Percentiles rank a stretch among this genome's conserved stretches.
phyloP scores from a whole-genome alignment of 2,113 vertebrate genomes.

The Actinemys pallida region DNA sequence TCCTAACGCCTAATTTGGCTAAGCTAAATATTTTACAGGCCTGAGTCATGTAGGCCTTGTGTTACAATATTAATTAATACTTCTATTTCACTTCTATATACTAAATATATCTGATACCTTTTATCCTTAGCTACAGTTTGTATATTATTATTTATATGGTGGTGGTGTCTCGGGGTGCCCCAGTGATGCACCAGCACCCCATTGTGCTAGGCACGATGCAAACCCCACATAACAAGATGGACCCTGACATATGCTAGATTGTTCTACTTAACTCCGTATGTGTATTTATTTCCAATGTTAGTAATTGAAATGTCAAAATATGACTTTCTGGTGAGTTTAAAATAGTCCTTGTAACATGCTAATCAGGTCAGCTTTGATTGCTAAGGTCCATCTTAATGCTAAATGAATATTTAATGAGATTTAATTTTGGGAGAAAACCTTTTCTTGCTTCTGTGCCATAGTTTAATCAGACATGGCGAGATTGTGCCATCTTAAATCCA shows the following conservation, averaged over 20 bases:
- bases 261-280: background rate
- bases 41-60: background rate
- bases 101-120: background rate
- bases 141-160: background rate
- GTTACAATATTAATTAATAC: background rate
- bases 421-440: background rate
- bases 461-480: background rate
- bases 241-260: accelerated
- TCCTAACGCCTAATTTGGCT: background rate
- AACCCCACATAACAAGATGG: accelerated
- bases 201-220: accelerated
- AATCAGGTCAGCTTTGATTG: background rate
- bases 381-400: background rate
- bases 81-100: background rate
- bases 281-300: accelerated
- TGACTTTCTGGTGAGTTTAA: background rate
- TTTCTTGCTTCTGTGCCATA: background rate
- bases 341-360: accelerated
- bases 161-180: accelerated
- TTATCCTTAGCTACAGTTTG: background rate
- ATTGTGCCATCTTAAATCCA: background rate
- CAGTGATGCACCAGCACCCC: accelerated
- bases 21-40: background rate
- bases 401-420: background rate
- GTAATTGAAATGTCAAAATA: accelerated